Conservation (phyloP, 2,888 invertebrate genomes). For the Ceraclea dissimilis region DNA sequence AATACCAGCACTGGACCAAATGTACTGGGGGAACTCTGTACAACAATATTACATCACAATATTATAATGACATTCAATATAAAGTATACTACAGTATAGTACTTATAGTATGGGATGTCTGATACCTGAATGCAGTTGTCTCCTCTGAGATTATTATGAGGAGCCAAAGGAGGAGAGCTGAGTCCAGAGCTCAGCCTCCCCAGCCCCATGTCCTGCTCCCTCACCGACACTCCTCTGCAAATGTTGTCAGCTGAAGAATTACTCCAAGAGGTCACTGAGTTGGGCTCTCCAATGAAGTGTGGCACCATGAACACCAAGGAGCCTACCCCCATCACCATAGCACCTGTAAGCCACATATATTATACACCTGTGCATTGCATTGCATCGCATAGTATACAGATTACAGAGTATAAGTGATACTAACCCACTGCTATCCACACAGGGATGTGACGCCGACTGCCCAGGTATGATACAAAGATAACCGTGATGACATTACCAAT, state of each 20-base stretch:
- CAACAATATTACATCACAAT: not conserved
- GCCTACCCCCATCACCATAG: conserved; percentile 89
- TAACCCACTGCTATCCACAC: conserved; percentile 90
- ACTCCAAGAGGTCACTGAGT: conserved; percentile 58
- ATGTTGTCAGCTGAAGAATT: conserved; percentile 73
- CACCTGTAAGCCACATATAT: conserved; percentile 45
- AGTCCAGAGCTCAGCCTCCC: conserved; percentile 61
- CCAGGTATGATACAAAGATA: conserved; percentile 92
- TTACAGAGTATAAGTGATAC: conserved; percentile 26
- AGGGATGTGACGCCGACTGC: conserved; percentile 85
- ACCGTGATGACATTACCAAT: conserved; percentile 93
- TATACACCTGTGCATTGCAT: not conserved
- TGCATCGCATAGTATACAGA: not conserved
- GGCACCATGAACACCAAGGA: conserved; percentile 89
- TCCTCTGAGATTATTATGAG: conserved; percentile 61
- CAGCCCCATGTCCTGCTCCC: conserved; percentile 66
- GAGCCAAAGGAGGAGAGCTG: conserved; percentile 62
- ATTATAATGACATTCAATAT: not conserved
- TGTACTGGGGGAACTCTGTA: conserved; percentile 67
- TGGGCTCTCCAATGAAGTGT: conserved; percentile 80
- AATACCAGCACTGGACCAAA: conserved; percentile 84
- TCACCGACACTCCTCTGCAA: conserved; percentile 64
- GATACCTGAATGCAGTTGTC: conserved; percentile 75
- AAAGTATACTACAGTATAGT: not conserved
- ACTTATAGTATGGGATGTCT: conserved; percentile 11